These are phyloP conservation scores for Heliconius ismenius DNA, from an alignment of 2,888 invertebrate species.

Conservation along the genomic window DNA sequence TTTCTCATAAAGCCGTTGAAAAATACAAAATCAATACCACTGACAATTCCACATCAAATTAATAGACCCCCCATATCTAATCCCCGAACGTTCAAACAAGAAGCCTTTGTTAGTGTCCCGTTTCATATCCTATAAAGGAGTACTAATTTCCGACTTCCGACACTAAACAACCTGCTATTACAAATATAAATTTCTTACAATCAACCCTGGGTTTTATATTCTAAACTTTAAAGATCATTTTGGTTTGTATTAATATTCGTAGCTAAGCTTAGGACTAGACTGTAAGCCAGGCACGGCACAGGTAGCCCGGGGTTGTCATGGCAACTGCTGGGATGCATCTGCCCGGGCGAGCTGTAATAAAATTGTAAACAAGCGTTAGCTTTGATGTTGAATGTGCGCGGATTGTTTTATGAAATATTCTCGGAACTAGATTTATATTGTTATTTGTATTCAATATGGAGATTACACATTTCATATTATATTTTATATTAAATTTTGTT, in stretches of 20 bases:
- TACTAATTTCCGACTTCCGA: conserved; percentile 36
- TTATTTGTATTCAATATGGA: conserved; percentile 21
- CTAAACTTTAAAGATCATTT: not conserved
- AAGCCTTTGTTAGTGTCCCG: conserved; percentile 34
- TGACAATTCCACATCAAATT: conserved; percentile 34
- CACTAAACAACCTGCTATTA: conserved; percentile 20
- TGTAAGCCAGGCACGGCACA: conserved; percentile 30
- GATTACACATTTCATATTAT: not conserved
- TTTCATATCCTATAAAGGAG: conserved; percentile 38
- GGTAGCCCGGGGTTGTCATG: conserved; percentile 47
- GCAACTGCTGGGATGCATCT: conserved; percentile 48
- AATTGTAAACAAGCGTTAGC: conserved; percentile 42
- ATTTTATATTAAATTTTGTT: not conserved
- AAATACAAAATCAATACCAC: conserved; percentile 31
- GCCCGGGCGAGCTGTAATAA: conserved; percentile 42
- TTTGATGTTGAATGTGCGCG: conserved; percentile 36
- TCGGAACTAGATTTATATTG: conserved; percentile 15
- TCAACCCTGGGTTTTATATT: not conserved
- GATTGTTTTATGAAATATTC: conserved; percentile 36
- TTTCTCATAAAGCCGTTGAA: not conserved
- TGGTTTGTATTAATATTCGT: not conserved
- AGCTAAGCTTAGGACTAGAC: conserved; percentile 35
- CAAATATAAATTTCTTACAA: not conserved
- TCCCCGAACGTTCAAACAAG: conserved; percentile 36
- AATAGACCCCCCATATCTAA: conserved; percentile 32